Evolutionary conservation across 2,888 invertebrate species (phyloP), one percentile per base, ranked within the genome.

Genomic region (Nezara viridula): DNA sequence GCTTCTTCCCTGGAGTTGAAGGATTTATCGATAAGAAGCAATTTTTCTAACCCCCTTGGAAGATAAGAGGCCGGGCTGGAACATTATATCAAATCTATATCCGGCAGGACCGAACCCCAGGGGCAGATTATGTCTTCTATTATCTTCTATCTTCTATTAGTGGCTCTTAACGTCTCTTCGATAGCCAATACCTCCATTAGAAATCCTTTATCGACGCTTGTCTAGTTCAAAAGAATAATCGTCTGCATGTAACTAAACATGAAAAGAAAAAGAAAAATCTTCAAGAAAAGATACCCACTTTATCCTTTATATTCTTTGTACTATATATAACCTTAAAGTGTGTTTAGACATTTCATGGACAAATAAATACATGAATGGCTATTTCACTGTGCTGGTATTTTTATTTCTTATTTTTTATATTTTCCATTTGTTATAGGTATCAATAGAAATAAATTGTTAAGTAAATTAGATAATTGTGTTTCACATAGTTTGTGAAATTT

Each of bases 31-130:
- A 73, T 73, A 73, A 73, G 66, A 19, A 37, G 66, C 66, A 73
- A 73, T 73, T 73, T 73, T 73, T 73, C 66, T 37, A 37, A 73
- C 66, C 66, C 37, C 19, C 66, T 21, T 37, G 66, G 66, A 73
- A 73, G 66, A 73, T 73, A 73, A 73, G 66, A 16, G 66, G 32
- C 66, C 21, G 66, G 66, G 66, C 66, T 19, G 66, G 32, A 73
- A 73, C 66, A 73, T 73, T 73, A 73, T 73, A 73, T 73, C 66
- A 73, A 73, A 73, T 73, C 66, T 73, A 73, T 73, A 73, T 73
- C 66, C 32, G 66, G 7, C 66, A 5, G 37, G 66, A 19, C 66
- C 27, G 37, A 37, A 37, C 66, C 37, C 37, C 9, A 19, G 2
- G 32, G 37, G 37, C 32, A 73, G 66, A 73, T 73, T 73, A 73